Evolutionary conservation across 2,888 invertebrate species (phyloP), one percentile per base, ranked within the genome.

Genomic region (Alloscopus bannaensis): DNA sequence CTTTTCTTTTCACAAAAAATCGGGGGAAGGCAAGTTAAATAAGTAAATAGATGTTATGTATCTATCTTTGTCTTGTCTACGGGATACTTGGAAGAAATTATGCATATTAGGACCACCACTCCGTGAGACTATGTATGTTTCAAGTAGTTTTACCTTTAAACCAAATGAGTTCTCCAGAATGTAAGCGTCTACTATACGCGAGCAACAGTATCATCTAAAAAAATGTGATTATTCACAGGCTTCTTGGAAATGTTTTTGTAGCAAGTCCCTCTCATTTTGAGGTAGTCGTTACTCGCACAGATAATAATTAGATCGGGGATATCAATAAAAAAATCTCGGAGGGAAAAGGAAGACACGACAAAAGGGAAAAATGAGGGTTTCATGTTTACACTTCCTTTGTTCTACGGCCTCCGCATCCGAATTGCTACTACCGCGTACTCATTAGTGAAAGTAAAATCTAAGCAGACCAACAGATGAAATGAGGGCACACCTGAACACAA

Each of bases 271-370:
- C 36, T 75, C 18, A 28, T 70, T 68, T 57, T 64, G 45, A 77
- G 77, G 69, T 77, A 77, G 77, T 77, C 77, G 70, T 77, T 77
- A 77, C 70, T 77, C 57, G 77, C 77, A 70, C 62, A 77, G 77
- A 77, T 77, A 77, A 77, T 77, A 77, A 77, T 77, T 77, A 77
- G 77, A 77, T 77, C 77, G 64, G 47, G 70, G 64, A 70, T 70
- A 77, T 70, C 22, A 40, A 62, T 62, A 62, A 52, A 70, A 70
- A 77, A 70, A 76, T 76, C 68, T 68, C n/a, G n/a, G 76, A 62
- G 40, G 57, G 22, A 75, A 31, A 42, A 68, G 68, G 28, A 29
- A 64, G 57, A 22, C 60, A 69, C 36, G 3, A 18, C 6, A 29
- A 20, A n/a, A n/a, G n/a, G 62, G 40, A 40, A 20, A 40, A 62